Base-by-base conservation (phyloP, 1,140 invertebrate genomes). In the Harlomillsia oculata region DNA sequence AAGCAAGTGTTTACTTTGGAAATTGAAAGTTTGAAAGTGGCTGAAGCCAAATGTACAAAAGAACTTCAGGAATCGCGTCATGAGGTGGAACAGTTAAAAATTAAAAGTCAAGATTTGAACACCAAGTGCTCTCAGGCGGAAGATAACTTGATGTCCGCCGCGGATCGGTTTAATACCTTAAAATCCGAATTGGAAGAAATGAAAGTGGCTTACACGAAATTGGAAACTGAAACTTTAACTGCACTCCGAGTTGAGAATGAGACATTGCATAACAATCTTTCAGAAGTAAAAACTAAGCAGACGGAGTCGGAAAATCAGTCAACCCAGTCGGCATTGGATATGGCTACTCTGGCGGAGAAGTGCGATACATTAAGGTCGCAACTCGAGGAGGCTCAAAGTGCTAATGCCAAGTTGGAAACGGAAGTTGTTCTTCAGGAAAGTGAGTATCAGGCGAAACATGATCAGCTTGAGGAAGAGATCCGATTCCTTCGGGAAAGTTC, bases 381-480 rank as follows among this genome's bases (percentile, higher is more conserved):
- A 50, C 3, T 48, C 2, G n/a, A 48, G 18, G 20, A 32, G 14
- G n/a, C 21, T 20, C 13, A 36, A 18, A 4, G 14, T 25, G n/a
- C 8, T 14, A 55, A 45, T 20, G 20, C 9, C 9, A 54, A 54
- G 28, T 54, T 45, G 18, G 53, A 46, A 48, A 41, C 37, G 1
- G 55, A 49, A 55, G 48, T 49, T 36, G 18, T 45, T 11, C 34
- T 53, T 20, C 20, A 28, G 13, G 28, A 53, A 20, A 18, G 32
- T 8, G 30, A 45, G 44, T 29, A 36, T 6, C 39, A 53, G 36
- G 43, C 41, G 2, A 29, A 32, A 34, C 21, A 45, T 29, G 32
- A 53, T 20, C 20, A 53, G 30, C 14, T 14, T 25, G 46, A 45
- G 34, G 37, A 51, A 50, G 40, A 53, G 32, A 43, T 30, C 21